These are phyloP conservation scores for Lobophora halterata DNA, from an alignment of 2,888 invertebrate genomes.

Conservation along the genomic window DNA sequence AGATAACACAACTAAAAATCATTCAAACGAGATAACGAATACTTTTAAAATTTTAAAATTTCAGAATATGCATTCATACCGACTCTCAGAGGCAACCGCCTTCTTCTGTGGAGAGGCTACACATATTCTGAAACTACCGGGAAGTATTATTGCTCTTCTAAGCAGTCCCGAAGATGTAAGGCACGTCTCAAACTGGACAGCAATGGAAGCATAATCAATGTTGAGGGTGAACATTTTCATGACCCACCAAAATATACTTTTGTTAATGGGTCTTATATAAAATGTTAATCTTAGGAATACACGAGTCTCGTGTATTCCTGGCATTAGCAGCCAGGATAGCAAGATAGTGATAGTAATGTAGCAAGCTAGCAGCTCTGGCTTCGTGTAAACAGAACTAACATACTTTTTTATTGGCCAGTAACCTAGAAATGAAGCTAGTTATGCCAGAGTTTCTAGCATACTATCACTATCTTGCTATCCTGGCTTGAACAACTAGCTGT, in stretches of 20 bases:
- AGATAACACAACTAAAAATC: no score
- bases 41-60: slow-evolving; percentile 10
- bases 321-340: no score
- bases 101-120: slow-evolving; percentile 21
- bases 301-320: no score
- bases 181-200: slow-evolving; percentile 27
- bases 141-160: slow-evolving; percentile 18
- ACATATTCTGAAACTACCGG: slow-evolving; percentile 19
- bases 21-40: not conserved
- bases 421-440: no score
- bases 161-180: slow-evolving; percentile 18
- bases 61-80: slow-evolving; percentile 15
- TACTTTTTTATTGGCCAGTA: no score
- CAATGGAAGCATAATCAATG: slow-evolving; percentile 27
- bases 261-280: not conserved
- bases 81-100: slow-evolving; percentile 13
- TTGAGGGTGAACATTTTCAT: slow-evolving; percentile 11
- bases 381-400: no score
- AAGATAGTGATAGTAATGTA: no score
- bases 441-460: no score
- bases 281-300: no score
- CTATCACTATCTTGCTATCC: no score
- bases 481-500: no score
- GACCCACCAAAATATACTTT: slow-evolving; percentile 5
- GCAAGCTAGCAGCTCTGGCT: no score